Evolutionary conservation across 2,888 invertebrate species (phyloP), one percentile per base, ranked within the genome.

Genomic region (Drosophila monieri): DNA sequence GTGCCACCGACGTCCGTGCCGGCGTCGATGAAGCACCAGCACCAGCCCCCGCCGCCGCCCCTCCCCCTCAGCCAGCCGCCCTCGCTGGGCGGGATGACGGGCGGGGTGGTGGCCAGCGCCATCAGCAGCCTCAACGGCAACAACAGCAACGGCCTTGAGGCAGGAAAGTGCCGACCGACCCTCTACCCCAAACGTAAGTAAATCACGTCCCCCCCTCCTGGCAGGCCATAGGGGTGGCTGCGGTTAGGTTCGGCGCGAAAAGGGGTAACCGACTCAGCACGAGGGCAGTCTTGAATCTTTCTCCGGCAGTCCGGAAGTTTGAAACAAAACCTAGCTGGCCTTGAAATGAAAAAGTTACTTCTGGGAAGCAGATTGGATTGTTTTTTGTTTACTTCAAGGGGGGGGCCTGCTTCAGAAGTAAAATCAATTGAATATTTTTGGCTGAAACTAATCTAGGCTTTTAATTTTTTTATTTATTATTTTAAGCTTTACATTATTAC

Each of bases 151-250:
- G 23, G 32, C 48, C 51, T 35, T 27, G 78, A 84, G 37, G 5
- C 78, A 25, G 52, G 47, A 14, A 87, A 61, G 57, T 68, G 72
- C 60, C 84, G 89, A 2, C 89, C 89, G 44, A 70, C 89, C 43
- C 56, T 88, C 54, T 89, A 77, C 68, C 89, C 89, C 15, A 87
- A 87, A 77, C 89, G 87, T 87, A 74, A 87, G 87, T 87, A 59
- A 35, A 66, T 21, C n/a, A 21, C 9, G 21, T 8, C 15, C 41
- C 15, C 15, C 37, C 41, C 15, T 21, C 37, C 14, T 18, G 56
- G 14, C 32, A 12, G 18, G 14, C 51, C 35, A 10, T 18, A 10
- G 41, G 43, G 43, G 43, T 43, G 18, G 39, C 9, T n/a, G n/a
- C 6, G 35, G 35, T 35, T 35, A 14, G 6, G n/a, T 35, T 35